Evolutionary conservation across 2,113 vertebrate species (phyloP), one percentile per base, ranked within the genome.

Genomic region (Clarias magur): DNA sequence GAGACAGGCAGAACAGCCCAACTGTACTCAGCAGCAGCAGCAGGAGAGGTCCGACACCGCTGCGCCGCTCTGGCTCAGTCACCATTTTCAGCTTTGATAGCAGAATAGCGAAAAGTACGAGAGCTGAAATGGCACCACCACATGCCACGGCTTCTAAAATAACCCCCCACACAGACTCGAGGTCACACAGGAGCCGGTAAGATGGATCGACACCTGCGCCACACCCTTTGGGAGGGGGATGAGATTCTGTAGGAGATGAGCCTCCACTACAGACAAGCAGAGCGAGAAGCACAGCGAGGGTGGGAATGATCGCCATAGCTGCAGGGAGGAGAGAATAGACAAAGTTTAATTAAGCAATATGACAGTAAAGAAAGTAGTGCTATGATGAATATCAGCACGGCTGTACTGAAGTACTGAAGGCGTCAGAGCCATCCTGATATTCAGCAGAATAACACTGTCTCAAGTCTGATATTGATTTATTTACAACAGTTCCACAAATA

Each of bases 111-210:
- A 95, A 95, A 76, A 99, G 94, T 53, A 98, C 92, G 11, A 99
- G 84, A 0, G 97, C 96, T 21, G 96, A 95, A 76, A 99, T 86
- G 53, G 96, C 97, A 0, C 98, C 98, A 0, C 96, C 96, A 23
- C 97, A 97, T 0, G 98, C 97, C 57, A 98, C 95, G 0, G 97
- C 97, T 93, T 99, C 98, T 94, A 99, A 89, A 0, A 99, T 97
- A 53, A 99, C 97, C 0, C 98, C 98, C 98, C 98, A 99, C 6
- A 97, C 95, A 1, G 97, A 95, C 93, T 99, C 98, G 96, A 99
- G 96, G 93, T 99, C 97, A 1, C 98, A 99, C 89, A 99, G 96
- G 89, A 96, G 94, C 54, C 97, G 90, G 60, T 98, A 99, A 65
- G 96, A 94, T 12, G 95, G 96, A 38, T 97, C 95, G 3, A 99